Evolutionary conservation across 2,888 invertebrate species (phyloP), one percentile per base, ranked within the genome.

Genomic region (Athalia circularis): DNA sequence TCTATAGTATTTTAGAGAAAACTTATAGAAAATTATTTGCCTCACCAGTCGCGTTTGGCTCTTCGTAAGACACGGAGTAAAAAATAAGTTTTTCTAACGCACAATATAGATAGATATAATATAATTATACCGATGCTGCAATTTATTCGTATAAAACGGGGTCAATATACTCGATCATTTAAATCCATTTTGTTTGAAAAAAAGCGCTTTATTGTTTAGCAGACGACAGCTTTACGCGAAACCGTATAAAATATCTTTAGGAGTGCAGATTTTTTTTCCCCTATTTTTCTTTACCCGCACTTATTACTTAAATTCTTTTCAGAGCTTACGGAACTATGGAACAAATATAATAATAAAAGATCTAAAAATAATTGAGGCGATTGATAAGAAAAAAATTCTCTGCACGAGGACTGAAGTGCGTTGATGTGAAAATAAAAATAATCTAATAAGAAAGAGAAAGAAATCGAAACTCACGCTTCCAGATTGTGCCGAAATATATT

Each of bases 91-190:
- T 15, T 9, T 62, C 2, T 11, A 15, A 13, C 48, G 15, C 15
- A 3, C 6, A 7, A 3, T 4, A 48, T 11, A 65, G 13, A 8
- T 65, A 59, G 5, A 11, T 13, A n/a, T 8, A 11, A 59, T 1
- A 59, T 13, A 59, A n/a, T 6, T 29, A 29, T n/a, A 5, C 11
- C 8, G 11, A 15, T 7, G 3, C 50, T 67, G 52, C 65, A 68
- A 13, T 72, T 4, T 43, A 54, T 50, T 13, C 50, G 15, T 11
- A 5, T 47, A 13, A 72, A 72, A 72, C 70, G 70, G 13, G 70
- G 70, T 72, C 70, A 72, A 72, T 52, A 59, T n/a, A 57, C 70
- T 59, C 45, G 59, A 72, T 72, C 0, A 29, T 29, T 29, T 2
- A 29, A 29, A 29, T 29, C 29, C 29, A 29, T 29, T 29, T 29